phyloP scores from a whole-genome alignment of 2,113 vertebrate genomes.

The Ia io region DNA sequence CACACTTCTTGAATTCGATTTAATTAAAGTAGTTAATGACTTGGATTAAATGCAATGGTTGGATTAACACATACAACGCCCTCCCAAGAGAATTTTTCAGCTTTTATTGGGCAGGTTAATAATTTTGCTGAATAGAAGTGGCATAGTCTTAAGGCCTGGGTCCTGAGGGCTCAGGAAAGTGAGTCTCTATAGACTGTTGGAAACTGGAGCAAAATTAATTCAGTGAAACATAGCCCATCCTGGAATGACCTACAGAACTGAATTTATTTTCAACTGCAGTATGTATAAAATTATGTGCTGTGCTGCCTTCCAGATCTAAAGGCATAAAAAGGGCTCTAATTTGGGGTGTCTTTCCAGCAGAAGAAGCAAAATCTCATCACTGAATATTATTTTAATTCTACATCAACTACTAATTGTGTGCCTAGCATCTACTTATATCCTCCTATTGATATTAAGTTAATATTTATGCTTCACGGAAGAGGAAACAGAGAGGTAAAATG shows the following conservation, averaged over 20 bases:
- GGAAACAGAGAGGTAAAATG: not conserved
- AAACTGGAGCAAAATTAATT: constrained; percentile 30
- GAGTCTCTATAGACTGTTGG: not conserved
- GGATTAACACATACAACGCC: not conserved
- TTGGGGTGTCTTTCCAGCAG: not conserved
- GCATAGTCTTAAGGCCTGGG: not conserved
- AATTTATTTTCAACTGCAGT: constrained; percentile 24
- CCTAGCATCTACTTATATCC: not conserved
- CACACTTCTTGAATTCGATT: not conserved
- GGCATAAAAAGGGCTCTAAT: not conserved
- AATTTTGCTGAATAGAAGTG: not conserved
- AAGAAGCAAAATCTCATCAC: not conserved
- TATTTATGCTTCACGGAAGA: not conserved
- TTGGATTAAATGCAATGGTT: constrained; percentile 18
- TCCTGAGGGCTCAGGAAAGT: not conserved
- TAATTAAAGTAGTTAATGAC: constrained; percentile 47
- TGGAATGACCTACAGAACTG: not conserved
- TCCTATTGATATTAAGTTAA: not conserved
- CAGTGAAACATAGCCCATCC: not conserved
- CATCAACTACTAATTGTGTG: not conserved
- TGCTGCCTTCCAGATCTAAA: not conserved
- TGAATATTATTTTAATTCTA: not conserved
- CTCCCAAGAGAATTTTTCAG: not conserved
- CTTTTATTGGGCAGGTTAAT: constrained; percentile 16
- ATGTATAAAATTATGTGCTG: not conserved